Conservation (phyloP, 2,797 vertebrate species). For the Bradypodion ventrale region DNA sequence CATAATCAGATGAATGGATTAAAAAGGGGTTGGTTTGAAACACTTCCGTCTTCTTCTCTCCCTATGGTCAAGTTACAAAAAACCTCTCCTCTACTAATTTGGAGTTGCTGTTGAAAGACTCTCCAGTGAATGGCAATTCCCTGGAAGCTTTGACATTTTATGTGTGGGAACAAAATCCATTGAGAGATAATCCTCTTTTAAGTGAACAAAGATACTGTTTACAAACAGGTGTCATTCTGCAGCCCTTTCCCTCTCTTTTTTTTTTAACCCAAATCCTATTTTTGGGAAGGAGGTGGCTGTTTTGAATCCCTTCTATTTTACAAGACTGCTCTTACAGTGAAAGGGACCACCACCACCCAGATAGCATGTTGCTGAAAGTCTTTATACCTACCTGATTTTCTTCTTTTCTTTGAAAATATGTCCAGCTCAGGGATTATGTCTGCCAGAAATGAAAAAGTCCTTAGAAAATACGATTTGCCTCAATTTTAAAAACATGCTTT, state of each 20-base stretch:
- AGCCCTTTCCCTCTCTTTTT: background rate
- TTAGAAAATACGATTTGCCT: conserved; percentile 11
- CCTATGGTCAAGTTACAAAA: background rate
- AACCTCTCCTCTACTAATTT: conserved; percentile 21
- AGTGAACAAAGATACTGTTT: conserved; percentile 52
- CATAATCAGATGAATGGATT: background rate
- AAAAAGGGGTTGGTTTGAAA: background rate
- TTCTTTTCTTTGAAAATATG: conserved; percentile 50
- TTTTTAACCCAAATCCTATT: background rate
- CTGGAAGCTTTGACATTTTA: conserved; percentile 26
- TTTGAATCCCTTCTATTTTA: conserved; percentile 21
- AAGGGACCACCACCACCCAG: conserved; percentile 29
- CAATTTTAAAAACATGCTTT: background rate
- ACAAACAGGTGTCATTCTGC: conserved; percentile 55
- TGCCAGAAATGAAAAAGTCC: conserved; percentile 11
- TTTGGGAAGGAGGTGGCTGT: background rate
- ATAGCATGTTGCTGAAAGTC: conserved; percentile 10
- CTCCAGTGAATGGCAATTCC: conserved; percentile 3
- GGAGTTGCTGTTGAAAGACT: conserved; percentile 39
- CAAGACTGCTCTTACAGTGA: conserved; percentile 43
- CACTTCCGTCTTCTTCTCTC: background rate
- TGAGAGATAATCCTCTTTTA: conserved; percentile 35
- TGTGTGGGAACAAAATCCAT: conserved; percentile 25
- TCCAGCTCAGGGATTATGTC: conserved; percentile 6
- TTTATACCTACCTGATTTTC: conserved; percentile 23